A percentile compares a stretch with the other conserved stretches of the same genome.
Evolutionary conservation across 2,113 vertebrate species (phyloP).

Genomic region (Empidonax alnorum): DNA sequence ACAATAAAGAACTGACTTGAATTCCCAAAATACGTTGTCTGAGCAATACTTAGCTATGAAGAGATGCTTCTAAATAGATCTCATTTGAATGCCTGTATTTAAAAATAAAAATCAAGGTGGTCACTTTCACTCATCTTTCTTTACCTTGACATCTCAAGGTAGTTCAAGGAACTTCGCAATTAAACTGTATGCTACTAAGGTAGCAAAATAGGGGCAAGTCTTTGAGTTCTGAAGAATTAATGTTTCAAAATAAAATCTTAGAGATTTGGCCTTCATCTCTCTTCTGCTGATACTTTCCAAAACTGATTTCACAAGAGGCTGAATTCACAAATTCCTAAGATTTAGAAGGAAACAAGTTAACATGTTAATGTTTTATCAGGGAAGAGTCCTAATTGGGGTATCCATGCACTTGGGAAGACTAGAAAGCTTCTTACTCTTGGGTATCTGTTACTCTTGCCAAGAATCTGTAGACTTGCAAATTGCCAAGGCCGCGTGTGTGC

Average conservation of each 20-base stretch:
- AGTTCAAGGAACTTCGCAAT: not conserved
- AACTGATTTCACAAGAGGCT: not conserved
- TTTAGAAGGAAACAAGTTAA: not conserved
- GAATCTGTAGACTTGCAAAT: not conserved
- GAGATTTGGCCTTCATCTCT: not conserved
- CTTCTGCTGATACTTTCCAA: not conserved
- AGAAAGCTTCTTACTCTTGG: not conserved
- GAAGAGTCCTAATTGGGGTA: not conserved
- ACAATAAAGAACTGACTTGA: not conserved
- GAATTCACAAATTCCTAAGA: not conserved
- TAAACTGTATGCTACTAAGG: not conserved
- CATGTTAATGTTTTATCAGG: not conserved
- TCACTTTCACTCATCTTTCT: not conserved
- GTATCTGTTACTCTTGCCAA: not conserved
- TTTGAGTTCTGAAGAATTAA: not conserved
- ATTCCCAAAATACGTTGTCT: slow-evolving; percentile 11
- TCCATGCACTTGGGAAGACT: not conserved
- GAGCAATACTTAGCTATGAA: not conserved
- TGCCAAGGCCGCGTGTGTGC: not conserved
- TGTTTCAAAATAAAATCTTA: not conserved
- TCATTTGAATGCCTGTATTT: not conserved
- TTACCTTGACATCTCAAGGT: not conserved
- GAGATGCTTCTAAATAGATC: slow-evolving; percentile 2
- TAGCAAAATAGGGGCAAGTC: not conserved
- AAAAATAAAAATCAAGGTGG: not conserved